These are phyloP conservation scores for Oasisia sp. DNA, from an alignment of 2,888 invertebrate genomes.

Conservation along the genomic window DNA sequence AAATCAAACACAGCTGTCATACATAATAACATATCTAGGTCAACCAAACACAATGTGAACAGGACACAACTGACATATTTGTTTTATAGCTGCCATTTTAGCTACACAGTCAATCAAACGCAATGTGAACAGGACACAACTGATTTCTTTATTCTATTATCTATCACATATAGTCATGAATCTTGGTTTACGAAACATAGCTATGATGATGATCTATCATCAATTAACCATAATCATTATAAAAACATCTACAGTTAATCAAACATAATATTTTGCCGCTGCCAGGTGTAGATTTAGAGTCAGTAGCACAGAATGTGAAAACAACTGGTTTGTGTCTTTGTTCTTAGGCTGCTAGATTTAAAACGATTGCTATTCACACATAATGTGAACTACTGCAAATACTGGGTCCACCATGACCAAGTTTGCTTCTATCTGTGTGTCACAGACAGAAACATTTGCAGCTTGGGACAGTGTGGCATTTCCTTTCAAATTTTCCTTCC, in stretches of 20 bases:
- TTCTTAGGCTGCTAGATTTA: slow-evolving; percentile 97
- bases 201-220: slow-evolving; percentile 69
- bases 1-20: slow-evolving; percentile 79
- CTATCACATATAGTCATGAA: slow-evolving; percentile 87
- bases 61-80: slow-evolving; percentile 80
- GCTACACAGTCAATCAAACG: slow-evolving; percentile 71
- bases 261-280: slow-evolving; percentile 78
- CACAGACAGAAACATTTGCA: background rate
- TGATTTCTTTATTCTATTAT: slow-evolving; percentile 94
- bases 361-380: slow-evolving; percentile 71
- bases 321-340: slow-evolving; percentile 80
- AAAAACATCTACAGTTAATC: slow-evolving; percentile 79
- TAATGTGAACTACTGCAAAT: slow-evolving; percentile 71
- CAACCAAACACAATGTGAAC: too few species aligned
- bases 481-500: background rate
- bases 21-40: slow-evolving; percentile 79
- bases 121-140: slow-evolving; percentile 90
- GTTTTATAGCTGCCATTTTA: slow-evolving; percentile 98
- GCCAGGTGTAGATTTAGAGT: slow-evolving; percentile 91
- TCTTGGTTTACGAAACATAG: too few species aligned
- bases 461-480: background rate
- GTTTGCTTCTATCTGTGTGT: background rate
- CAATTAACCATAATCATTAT: slow-evolving; percentile 71
- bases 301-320: too few species aligned
- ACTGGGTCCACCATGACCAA: background rate